These are phyloP conservation scores for Drosophila hydei DNA, from an alignment of 1,140 invertebrate genomes.

Conservation along the genomic window DNA sequence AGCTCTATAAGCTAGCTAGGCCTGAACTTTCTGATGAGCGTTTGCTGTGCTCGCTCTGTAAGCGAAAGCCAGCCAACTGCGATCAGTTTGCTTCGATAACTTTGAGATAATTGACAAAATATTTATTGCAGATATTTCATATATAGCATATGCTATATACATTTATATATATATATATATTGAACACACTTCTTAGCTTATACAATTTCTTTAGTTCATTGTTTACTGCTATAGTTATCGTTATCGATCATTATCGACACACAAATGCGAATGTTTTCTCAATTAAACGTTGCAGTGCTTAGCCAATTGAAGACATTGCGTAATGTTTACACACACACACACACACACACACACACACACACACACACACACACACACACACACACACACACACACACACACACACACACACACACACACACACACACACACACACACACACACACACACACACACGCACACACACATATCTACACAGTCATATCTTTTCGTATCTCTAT, in stretches of 20 bases:
- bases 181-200: no score
- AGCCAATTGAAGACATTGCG: slow-evolving; percentile 63
- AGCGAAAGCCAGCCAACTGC: no score
- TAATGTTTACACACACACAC: slow-evolving; percentile 27
- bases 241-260: slow-evolving; percentile 20
- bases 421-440: slow-evolving; percentile 1
- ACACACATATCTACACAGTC: neutral
- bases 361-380: neutral
- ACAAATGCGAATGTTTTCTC: slow-evolving; percentile 49
- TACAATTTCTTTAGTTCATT: neutral
- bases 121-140: no score
- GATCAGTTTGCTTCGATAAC: no score
- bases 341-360: neutral
- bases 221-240: neutral
- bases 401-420: no score
- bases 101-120: no score
- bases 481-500: slow-evolving; percentile 22
- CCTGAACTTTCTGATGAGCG: no score
- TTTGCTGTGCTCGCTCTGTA: no score
- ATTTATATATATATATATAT: no score
- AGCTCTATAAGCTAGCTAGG: no score
- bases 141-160: neutral
- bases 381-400: neutral
- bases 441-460: neutral
- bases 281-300: slow-evolving; percentile 42